Evolutionary conservation across 2,797 vertebrate genomes (phyloP).

Genomic region (Acanthopagrus latus): DNA sequence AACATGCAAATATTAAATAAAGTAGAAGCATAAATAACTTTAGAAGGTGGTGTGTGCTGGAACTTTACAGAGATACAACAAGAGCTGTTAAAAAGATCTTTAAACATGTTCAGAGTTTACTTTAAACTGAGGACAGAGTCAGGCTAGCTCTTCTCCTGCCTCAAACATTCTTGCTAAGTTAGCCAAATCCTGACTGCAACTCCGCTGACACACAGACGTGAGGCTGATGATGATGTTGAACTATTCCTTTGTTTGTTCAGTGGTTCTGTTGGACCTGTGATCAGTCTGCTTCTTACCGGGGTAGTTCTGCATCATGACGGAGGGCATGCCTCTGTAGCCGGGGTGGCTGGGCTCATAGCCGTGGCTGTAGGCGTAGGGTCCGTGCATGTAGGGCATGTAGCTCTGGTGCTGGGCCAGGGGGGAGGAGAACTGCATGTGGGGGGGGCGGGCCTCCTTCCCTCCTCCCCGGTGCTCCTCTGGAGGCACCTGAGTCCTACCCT

Average conservation of each 20-base stretch:
- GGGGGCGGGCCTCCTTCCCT: conserved; percentile 88
- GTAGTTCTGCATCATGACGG: conserved; percentile 99
- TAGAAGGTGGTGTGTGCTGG: no score
- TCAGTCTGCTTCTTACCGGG: conserved; percentile 84
- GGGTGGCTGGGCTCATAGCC: conserved; percentile 94
- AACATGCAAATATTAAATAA: no score
- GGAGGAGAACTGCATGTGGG: conserved; percentile 93
- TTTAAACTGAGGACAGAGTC: no score
- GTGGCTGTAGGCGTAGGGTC: conserved; percentile 93
- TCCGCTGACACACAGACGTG: background rate
- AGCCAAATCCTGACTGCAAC: background rate
- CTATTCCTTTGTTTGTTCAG: no score
- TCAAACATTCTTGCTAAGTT: background rate
- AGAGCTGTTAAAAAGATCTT: no score
- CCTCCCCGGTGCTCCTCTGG: conserved; percentile 89
- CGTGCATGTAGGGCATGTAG: conserved; percentile 97
- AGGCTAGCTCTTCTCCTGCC: background rate
- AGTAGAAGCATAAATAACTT: no score
- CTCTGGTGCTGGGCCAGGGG: conserved; percentile 94
- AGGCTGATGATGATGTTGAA: no score
- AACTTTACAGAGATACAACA: no score
- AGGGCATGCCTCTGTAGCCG: conserved; percentile 93
- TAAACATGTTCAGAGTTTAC: no score
- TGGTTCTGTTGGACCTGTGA: no score
- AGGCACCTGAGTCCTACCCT: conserved; percentile 87